Evolutionary conservation across 2,888 invertebrate species (phyloP).

Genomic region (Agonopterix heracliana): DNA sequence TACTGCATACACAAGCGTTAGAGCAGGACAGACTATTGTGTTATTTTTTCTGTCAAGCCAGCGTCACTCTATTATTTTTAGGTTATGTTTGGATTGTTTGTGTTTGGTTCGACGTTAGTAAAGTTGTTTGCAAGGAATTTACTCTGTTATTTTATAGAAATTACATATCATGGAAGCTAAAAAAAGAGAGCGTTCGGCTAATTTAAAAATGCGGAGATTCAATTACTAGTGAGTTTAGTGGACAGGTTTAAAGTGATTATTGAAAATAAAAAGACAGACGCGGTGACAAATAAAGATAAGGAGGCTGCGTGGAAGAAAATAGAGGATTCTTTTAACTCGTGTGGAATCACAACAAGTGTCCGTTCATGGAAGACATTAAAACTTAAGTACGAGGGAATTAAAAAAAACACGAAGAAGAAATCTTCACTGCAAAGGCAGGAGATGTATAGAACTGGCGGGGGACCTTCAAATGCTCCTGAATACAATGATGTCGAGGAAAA

Average conservation of each 20-base stretch:
- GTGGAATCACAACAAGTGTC: constrained; percentile 2
- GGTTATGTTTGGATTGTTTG: too few species aligned
- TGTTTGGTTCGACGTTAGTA: too few species aligned
- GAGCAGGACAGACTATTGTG: too few species aligned
- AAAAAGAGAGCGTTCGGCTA: neutral
- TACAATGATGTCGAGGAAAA: constrained; percentile 3
- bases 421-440: constrained; percentile 3
- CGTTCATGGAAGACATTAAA: constrained; percentile 3
- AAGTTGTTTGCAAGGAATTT: too few species aligned
- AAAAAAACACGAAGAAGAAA: constrained; percentile 5
- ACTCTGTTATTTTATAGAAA: too few species aligned
- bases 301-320: constrained; percentile 8
- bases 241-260: neutral
- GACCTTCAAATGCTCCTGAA: constrained; percentile 8
- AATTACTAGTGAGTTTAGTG: neutral
- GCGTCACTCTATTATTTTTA: too few species aligned
- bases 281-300: constrained; percentile 2
- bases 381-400: constrained; percentile 5
- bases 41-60: too few species aligned
- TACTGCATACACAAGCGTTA: too few species aligned
- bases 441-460: constrained; percentile 7
- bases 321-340: constrained; percentile 3
- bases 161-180: neutral
- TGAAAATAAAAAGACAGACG: neutral
- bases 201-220: neutral